phyloP scores from a whole-genome alignment of 2,797 vertebrate species.

The Diceros bicornis region DNA sequence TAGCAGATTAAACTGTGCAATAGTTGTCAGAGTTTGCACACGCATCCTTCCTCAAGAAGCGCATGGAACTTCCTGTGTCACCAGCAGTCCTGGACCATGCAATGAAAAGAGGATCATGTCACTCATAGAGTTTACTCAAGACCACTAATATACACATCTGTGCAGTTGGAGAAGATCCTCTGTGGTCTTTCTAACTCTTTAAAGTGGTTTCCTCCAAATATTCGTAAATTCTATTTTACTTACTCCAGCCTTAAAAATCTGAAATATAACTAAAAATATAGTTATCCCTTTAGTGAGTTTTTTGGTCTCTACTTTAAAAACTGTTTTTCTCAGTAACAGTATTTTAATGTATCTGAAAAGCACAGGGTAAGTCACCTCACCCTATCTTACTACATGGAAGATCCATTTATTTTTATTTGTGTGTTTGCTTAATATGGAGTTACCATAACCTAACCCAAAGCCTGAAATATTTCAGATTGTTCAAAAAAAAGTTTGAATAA shows the following conservation, averaged over 20 bases:
- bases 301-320: not conserved
- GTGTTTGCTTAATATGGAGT: not conserved
- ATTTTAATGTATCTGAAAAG: not conserved
- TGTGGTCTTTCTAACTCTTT: not conserved
- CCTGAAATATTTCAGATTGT: not conserved
- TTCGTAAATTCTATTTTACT: not conserved
- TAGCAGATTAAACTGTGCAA: not conserved
- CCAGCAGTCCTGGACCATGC: no score
- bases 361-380: not conserved
- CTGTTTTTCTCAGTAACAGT: not conserved
- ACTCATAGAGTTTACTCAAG: not conserved
- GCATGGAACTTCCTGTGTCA: not conserved
- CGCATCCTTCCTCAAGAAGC: not conserved
- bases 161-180: not conserved
- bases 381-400: not conserved
- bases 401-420: not conserved
- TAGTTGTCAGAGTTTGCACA: not conserved
- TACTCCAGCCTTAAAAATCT: not conserved
- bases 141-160: not conserved
- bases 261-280: not conserved
- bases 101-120: not conserved
- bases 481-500: not conserved
- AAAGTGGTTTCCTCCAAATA: not conserved
- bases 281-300: not conserved
- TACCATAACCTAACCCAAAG: not conserved